phyloP scores from a whole-genome alignment of 2,113 vertebrate species.

The Trinectes maculatus region DNA sequence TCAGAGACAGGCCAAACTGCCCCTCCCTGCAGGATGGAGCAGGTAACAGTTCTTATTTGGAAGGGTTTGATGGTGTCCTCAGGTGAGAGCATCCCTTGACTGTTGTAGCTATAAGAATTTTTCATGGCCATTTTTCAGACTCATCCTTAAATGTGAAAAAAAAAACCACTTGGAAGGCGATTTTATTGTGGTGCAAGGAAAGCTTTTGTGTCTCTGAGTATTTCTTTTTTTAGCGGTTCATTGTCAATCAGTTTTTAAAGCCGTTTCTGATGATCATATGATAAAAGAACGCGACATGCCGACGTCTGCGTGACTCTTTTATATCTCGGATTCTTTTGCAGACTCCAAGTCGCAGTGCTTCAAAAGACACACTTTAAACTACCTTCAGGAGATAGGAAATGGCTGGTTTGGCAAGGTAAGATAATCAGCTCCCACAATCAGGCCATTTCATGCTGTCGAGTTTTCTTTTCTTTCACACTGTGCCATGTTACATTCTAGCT shows the following conservation, averaged over 20 bases:
- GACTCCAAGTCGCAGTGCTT: conserved; percentile 86
- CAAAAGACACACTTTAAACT: conserved; percentile 90
- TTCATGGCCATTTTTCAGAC: too few relatives aligned
- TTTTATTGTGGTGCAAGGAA: not conserved
- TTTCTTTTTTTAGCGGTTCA: not conserved
- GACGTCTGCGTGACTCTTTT: not conserved
- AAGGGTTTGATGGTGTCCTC: not conserved
- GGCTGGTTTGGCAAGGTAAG: conserved; percentile 95
- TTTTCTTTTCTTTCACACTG: conserved; percentile 1
- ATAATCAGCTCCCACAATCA: not conserved
- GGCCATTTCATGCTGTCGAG: not conserved
- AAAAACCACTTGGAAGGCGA: too few relatives aligned
- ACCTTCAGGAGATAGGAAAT: conserved; percentile 92
- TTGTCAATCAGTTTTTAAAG: not conserved
- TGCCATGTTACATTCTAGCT: conserved; percentile 11
- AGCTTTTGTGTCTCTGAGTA: not conserved
- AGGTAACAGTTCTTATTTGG: conserved; percentile 57
- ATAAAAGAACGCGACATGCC: conserved; percentile 14
- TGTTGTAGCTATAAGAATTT: too few relatives aligned
- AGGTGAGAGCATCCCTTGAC: not conserved
- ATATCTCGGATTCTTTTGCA: conserved; percentile 45
- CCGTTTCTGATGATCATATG: not conserved
- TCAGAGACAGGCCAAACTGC: conserved; percentile 78
- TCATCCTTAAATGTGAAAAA: too few relatives aligned
- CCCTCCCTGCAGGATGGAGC: conserved; percentile 73